Evolutionary conservation across 1,140 invertebrate genomes (phyloP).

Genomic region (Potamilus streckersoni): DNA sequence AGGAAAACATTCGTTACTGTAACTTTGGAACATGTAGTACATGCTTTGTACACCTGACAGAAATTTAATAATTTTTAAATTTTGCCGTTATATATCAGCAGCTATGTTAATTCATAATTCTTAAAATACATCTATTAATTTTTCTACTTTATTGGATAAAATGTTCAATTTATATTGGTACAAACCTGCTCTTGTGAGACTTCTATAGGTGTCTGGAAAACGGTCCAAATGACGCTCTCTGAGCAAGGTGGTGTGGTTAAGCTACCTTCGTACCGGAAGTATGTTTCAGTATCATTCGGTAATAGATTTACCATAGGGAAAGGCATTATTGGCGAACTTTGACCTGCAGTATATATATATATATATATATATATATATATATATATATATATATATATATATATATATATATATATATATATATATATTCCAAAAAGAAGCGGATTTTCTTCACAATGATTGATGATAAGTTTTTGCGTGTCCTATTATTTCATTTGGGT

Average conservation of each 20-base stretch:
- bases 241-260: conserved; percentile 80
- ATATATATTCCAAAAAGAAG: not conserved
- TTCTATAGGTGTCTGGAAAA: conserved; percentile 73
- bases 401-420: conserved; percentile 22
- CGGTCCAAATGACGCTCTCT: conserved; percentile 80
- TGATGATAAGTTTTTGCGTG: not conserved
- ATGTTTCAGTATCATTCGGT: conserved; percentile 34
- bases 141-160: not conserved
- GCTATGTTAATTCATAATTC: not conserved
- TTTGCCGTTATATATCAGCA: too few species aligned
- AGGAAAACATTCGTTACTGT: not conserved
- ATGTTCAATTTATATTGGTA: conserved; percentile 52
- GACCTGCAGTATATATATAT: not conserved
- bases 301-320: conserved; percentile 49
- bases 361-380: not conserved
- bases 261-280: conserved; percentile 78
- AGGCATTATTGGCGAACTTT: not conserved
- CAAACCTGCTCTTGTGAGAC: conserved; percentile 78
- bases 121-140: not conserved
- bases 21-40: not conserved
- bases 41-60: too few species aligned
- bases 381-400: not conserved
- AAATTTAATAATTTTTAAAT: not conserved
- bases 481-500: not conserved
- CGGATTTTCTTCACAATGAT: not conserved